Percentiles rank a stretch among this genome's conserved stretches.
phyloP scores from a whole-genome alignment of 53 echinoderm and acorn worm species.

The Paracentrotus lividus region DNA sequence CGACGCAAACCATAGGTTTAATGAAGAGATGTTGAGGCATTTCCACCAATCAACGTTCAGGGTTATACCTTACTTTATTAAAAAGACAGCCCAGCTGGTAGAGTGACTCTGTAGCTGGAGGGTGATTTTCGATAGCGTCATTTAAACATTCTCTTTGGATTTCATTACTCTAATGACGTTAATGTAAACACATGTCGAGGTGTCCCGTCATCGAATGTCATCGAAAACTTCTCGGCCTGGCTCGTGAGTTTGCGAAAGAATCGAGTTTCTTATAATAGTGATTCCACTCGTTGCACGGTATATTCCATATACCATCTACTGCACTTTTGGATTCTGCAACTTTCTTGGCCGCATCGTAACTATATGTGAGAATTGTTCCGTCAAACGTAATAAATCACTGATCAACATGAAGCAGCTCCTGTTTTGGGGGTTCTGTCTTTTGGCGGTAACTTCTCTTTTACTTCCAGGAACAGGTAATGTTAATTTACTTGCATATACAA shows the following conservation, averaged over 20 bases:
- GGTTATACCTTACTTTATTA: no score
- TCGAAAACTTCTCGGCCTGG: not conserved
- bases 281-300: not conserved
- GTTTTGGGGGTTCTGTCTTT: not conserved
- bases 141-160: not conserved
- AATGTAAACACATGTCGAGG: not conserved
- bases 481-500: not conserved
- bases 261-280: not conserved
- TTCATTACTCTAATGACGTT: not conserved
- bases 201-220: not conserved
- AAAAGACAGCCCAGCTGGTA: not conserved
- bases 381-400: not conserved
- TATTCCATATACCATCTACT: not conserved
- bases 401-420: not conserved
- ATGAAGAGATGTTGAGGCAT: no score
- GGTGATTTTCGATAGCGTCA: not conserved
- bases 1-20: no score
- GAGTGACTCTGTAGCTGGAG: not conserved
- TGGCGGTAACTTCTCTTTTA: not conserved
- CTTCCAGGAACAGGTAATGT: slow-evolving; percentile 5
- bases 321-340: not conserved
- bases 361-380: no score
- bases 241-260: not conserved
- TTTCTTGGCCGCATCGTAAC: not conserved
- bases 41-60: no score